Percentiles rank a stretch among this genome's conserved stretches.
These are phyloP conservation scores for Rallus limicola DNA, from an alignment of 2,113 vertebrate species.

Conservation along the genomic window DNA sequence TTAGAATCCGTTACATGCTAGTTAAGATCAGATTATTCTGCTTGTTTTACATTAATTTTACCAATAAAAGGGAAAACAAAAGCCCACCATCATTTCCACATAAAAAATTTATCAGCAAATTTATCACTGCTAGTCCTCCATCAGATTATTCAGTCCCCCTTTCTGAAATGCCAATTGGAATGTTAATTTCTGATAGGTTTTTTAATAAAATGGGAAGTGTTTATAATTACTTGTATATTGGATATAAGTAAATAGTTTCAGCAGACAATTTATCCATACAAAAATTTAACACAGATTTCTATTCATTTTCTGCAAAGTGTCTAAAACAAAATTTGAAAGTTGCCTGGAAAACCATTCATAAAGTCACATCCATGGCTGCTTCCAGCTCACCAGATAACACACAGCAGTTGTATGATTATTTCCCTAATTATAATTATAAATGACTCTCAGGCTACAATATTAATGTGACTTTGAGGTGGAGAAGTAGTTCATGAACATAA, in stretches of 20 bases:
- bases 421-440: not conserved
- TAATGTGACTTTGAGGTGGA: not conserved
- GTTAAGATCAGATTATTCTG: not conserved
- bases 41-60: not conserved
- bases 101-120: not conserved
- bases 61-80: not conserved
- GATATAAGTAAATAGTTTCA: not conserved
- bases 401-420: not conserved
- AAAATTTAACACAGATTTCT: not conserved
- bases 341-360: not conserved
- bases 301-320: not conserved
- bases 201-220: not conserved
- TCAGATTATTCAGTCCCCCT: not conserved
- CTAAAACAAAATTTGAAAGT: not conserved
- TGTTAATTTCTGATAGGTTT: not conserved
- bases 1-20: not conserved
- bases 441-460: not conserved
- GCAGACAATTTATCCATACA: not conserved
- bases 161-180: not conserved
- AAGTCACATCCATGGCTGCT: not conserved
- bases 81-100: not conserved
- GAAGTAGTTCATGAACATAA: not conserved
- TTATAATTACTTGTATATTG: not conserved
- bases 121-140: not conserved
- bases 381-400: not conserved